Base-by-base conservation (phyloP, 2,888 invertebrate genomes). In the Gymnocheta viridis region DNA sequence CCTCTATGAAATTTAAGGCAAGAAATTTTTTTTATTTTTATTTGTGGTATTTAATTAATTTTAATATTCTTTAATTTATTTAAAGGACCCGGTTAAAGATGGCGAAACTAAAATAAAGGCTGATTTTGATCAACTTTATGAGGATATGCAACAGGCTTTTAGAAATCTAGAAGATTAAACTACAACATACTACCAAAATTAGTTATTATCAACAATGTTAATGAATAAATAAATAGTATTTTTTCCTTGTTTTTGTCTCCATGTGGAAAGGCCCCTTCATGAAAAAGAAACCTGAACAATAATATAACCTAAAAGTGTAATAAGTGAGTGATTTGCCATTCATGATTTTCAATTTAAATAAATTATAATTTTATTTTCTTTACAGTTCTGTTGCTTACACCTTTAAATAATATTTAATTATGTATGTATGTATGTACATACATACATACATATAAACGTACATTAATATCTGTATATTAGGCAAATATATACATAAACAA, bases 1-100 rank as follows among this genome's bases (percentile, higher is more conserved):
- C 97, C 91, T 97, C 97, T 91, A 99, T 99, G 99, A 99, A 99
- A 93, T 99, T 99, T 94, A 98, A 98, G 95, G 97, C 96, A 90
- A 88, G 86, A 4, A 2, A 3, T 2, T 6, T 4, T n/a, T 9
- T 62, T 58, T 24, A 44, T 7, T 22, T 19, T 0, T 1, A 29
- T 19, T 4, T 4, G 12, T 54, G 64, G 9, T 58, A 2, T 17
- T 10, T 44, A 4, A 9, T 41, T 47, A 24, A 35, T 4, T 22
- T 9, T 29, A n/a, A 7, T 74, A 44, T 17, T 90, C 2, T 17
- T n/a, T 7, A 17, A 91, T 49, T 27, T 22, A n/a, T 44, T 60
- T 41, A 4, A 89, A 97, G 97, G 99, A 99, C 93, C 99, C 99
- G 44, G 97, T 98, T 27, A 98, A 98, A 93, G 99, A 99, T 88